These are phyloP conservation scores for Masticophis lateralis DNA, from an alignment of 2,797 vertebrate species.

Conservation along the genomic window DNA sequence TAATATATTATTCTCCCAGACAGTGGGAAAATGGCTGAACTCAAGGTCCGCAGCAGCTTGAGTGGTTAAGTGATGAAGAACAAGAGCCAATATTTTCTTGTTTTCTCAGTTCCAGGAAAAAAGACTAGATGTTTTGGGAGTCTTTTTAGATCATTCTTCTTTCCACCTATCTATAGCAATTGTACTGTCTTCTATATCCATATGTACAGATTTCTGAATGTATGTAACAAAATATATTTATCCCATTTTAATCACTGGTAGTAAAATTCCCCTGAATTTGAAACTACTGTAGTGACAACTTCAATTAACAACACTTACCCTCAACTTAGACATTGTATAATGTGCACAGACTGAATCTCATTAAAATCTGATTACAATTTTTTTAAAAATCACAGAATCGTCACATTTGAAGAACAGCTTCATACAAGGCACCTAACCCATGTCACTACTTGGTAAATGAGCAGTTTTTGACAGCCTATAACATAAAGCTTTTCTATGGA, in stretches of 20 bases:
- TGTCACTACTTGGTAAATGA: background rate
- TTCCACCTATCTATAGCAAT: constrained; percentile 48
- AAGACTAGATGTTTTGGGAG: constrained; percentile 23
- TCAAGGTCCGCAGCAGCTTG: background rate
- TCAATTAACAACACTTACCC: background rate
- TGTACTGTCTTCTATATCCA: background rate
- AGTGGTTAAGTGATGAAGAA: constrained; percentile 31
- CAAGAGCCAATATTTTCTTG: constrained; percentile 53
- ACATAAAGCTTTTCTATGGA: background rate
- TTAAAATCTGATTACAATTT: background rate
- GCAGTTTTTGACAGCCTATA: background rate
- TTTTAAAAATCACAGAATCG: background rate
- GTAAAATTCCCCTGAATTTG: background rate
- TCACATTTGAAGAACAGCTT: background rate
- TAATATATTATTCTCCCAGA: constrained; percentile 18
- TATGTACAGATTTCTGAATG: background rate
- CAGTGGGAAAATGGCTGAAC: constrained; percentile 32
- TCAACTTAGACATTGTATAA: background rate
- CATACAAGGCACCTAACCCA: background rate
- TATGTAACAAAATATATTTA: background rate
- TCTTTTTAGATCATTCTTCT: constrained; percentile 52
- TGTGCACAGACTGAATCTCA: background rate
- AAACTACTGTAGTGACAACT: background rate
- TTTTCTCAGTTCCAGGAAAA: constrained; percentile 64
- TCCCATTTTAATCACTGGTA: background rate